Evolutionary conservation across 2,113 vertebrate genomes (phyloP).

Genomic region (Trematomus loennbergii): DNA sequence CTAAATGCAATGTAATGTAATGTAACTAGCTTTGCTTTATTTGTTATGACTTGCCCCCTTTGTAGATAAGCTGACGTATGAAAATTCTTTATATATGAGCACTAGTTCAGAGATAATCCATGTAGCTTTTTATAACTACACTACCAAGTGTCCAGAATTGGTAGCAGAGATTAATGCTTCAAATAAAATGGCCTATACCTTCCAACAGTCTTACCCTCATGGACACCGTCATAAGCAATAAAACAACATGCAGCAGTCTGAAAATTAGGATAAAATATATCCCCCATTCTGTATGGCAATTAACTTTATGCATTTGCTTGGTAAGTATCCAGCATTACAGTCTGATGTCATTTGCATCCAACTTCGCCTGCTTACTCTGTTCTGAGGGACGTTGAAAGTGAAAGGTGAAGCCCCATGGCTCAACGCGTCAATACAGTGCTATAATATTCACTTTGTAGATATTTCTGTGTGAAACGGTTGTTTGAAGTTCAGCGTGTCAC

Average conservation of each 20-base stretch:
- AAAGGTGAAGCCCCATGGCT: slow-evolving; percentile 48
- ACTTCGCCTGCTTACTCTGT: slow-evolving; percentile 33
- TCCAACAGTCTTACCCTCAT: slow-evolving; percentile 61
- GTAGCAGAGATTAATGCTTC: slow-evolving; percentile 66
- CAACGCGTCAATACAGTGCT: slow-evolving; percentile 53
- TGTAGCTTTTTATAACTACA: slow-evolving; percentile 51
- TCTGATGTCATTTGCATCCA: slow-evolving; percentile 55
- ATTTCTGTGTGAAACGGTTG: slow-evolving; percentile 51
- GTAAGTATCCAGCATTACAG: slow-evolving; percentile 59
- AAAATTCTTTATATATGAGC: slow-evolving; percentile 36
- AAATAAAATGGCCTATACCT: slow-evolving; percentile 62
- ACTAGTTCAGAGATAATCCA: slow-evolving; percentile 42
- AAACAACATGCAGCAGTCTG: slow-evolving; percentile 58
- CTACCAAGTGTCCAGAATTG: slow-evolving; percentile 45
- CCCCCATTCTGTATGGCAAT: slow-evolving; percentile 54
- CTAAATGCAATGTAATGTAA: no score
- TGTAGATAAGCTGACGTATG: slow-evolving; percentile 8
- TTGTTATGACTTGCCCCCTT: no score
- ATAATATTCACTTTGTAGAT: slow-evolving; percentile 73
- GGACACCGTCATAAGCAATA: slow-evolving; percentile 73
- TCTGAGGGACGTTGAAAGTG: slow-evolving; percentile 48
- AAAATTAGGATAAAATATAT: slow-evolving; percentile 68
- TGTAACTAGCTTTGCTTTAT: slow-evolving; percentile 14
- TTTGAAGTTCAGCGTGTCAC: slow-evolving; percentile 59
- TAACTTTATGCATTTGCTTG: slow-evolving; percentile 75